Conservation (phyloP, 2,797 vertebrate genomes). For the Acrossocheilus fasciatus region DNA sequence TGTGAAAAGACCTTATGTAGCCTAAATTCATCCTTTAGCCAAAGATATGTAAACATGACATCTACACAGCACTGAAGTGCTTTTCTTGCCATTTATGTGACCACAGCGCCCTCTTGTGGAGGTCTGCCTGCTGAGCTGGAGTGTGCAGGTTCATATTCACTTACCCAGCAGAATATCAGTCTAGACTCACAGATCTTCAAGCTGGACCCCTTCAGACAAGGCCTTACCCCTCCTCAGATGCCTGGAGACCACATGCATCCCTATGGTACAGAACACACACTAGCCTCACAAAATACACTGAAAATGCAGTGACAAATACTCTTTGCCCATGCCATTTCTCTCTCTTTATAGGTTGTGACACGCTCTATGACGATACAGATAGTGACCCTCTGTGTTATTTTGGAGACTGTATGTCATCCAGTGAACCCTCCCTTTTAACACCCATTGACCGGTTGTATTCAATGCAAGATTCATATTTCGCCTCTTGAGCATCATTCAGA, state of each 20-base stretch:
- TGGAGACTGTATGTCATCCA: slow-evolving; percentile 84
- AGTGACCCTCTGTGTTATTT: slow-evolving; percentile 86
- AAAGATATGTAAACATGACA: neutral
- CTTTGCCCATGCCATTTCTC: neutral
- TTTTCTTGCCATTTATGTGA: slow-evolving; percentile 44
- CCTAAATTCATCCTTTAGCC: neutral
- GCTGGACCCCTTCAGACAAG: slow-evolving; percentile 92
- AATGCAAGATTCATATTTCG: slow-evolving; percentile 99
- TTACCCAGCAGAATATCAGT: slow-evolving; percentile 69
- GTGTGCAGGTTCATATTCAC: slow-evolving; percentile 80
- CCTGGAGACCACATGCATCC: slow-evolving; percentile 98
- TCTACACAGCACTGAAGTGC: neutral
- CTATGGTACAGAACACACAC: slow-evolving; percentile 79
- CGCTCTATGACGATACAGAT: slow-evolving; percentile 86
- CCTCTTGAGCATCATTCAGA: slow-evolving; percentile 82
- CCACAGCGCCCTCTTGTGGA: slow-evolving; percentile 82
- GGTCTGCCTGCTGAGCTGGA: slow-evolving; percentile 79
- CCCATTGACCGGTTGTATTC: slow-evolving; percentile 97
- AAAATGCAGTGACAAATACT: neutral
- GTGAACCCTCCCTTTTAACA: slow-evolving; percentile 86
- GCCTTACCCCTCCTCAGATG: slow-evolving; percentile 97
- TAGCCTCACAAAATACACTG: neutral
- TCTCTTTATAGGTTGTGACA: slow-evolving; percentile 83
- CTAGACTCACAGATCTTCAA: slow-evolving; percentile 87
- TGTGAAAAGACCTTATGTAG: neutral